A percentile compares a stretch with the other conserved stretches of the same genome.
These are phyloP conservation scores for Copidosoma aretas DNA, from an alignment of 2,888 invertebrate genomes.

Conservation along the genomic window DNA sequence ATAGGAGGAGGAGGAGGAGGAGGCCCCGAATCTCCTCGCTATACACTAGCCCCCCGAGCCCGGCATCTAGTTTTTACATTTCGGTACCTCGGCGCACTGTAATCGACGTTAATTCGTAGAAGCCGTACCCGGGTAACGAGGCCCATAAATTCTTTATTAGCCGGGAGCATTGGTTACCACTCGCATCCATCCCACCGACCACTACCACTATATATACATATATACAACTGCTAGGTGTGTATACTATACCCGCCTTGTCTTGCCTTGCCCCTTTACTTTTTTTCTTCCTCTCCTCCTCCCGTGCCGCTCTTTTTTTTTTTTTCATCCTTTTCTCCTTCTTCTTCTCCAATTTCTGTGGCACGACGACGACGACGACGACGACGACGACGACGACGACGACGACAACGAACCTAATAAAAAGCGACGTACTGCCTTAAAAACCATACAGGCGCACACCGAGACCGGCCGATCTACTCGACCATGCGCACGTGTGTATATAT, in stretches of 20 bases:
- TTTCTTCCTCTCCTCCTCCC: slow-evolving; percentile 30
- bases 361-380: not conserved
- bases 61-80: slow-evolving; percentile 51
- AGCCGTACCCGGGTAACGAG: slow-evolving; percentile 60
- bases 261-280: no score
- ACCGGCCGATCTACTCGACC: not conserved
- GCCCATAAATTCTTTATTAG: slow-evolving; percentile 61
- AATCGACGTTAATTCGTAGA: slow-evolving; percentile 62
- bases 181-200: slow-evolving; percentile 33
- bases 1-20: no score
- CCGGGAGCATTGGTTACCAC: slow-evolving; percentile 48
- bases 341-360: slow-evolving; percentile 29
- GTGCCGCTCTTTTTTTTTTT: slow-evolving; percentile 10
- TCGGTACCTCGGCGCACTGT: slow-evolving; percentile 48
- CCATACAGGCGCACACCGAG: no score
- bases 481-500: not conserved
- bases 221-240: no score
- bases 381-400: not conserved
- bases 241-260: no score
- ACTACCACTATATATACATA: no score
- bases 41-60: not conserved
- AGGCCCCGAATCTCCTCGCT: no score
- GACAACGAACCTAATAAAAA: slow-evolving; percentile 33
- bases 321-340: slow-evolving; percentile 14
- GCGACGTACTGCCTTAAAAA: slow-evolving; percentile 18